These are phyloP conservation scores for Danio tinwini DNA, from an alignment of 2,797 vertebrate genomes.

Conservation along the genomic window DNA sequence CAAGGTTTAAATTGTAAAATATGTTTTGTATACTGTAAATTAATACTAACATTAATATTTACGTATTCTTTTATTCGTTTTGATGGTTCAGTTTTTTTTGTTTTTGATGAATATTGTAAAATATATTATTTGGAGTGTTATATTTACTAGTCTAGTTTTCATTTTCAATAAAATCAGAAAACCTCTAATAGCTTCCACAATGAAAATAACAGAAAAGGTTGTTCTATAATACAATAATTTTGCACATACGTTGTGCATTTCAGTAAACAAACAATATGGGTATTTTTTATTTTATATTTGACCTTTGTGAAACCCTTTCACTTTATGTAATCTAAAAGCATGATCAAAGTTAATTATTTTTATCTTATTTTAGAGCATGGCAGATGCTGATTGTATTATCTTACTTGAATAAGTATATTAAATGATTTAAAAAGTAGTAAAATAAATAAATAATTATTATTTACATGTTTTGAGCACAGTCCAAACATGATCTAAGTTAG, in stretches of 20 bases:
- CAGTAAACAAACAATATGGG: neutral
- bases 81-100: too few relatives aligned
- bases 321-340: neutral
- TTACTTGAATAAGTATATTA: neutral
- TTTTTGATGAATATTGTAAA: too few relatives aligned
- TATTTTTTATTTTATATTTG: neutral
- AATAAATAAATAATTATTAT: too few relatives aligned
- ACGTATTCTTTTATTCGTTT: too few relatives aligned
- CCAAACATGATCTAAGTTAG: neutral
- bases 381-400: neutral
- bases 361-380: neutral
- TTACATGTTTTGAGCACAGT: neutral
- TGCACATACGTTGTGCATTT: neutral
- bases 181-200: neutral
- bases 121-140: too few relatives aligned
- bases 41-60: too few relatives aligned
- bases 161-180: too few relatives aligned
- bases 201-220: neutral
- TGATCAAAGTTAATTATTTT: neutral
- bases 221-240: neutral
- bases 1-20: too few relatives aligned
- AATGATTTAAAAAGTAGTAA: too few relatives aligned
- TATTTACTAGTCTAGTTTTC: too few relatives aligned
- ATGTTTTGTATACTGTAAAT: too few relatives aligned
- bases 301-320: neutral